Conservation (phyloP, 2,797 vertebrate species). For the Lagorchestes hirsutus region DNA sequence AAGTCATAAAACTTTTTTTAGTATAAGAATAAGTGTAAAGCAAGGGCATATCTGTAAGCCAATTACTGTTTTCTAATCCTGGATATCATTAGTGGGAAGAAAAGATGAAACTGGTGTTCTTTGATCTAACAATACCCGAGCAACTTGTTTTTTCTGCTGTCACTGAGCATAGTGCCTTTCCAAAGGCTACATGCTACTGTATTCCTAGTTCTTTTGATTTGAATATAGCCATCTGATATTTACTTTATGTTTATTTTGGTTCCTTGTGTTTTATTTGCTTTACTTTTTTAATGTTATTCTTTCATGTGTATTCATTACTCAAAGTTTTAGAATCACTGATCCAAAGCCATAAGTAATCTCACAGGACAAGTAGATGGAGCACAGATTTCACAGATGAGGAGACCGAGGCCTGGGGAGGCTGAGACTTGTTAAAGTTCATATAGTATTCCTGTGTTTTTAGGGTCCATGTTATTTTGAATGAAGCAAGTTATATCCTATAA, state of each 20-base stretch:
- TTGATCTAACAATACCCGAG: background rate
- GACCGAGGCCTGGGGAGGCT: background rate
- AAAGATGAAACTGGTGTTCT: background rate
- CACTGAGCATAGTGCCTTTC: slow-evolving; percentile 19
- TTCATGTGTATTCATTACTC: background rate
- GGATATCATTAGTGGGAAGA: background rate
- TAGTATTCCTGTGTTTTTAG: background rate
- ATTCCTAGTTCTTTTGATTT: slow-evolving; percentile 11
- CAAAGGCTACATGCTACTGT: background rate
- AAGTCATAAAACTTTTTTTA: background rate
- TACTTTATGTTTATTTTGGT: background rate
- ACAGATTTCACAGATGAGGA: background rate
- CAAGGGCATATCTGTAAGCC: slow-evolving; percentile 30
- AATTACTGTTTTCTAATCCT: slow-evolving; percentile 17
- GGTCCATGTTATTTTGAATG: background rate
- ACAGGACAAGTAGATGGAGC: background rate
- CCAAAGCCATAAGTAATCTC: background rate
- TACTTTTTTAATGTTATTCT: background rate
- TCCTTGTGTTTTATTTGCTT: background rate
- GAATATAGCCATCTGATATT: slow-evolving; percentile 18
- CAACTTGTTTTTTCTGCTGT: background rate
- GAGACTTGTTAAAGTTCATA: background rate
- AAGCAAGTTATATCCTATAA: background rate
- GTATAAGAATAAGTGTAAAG: slow-evolving; percentile 50
- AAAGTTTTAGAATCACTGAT: background rate